Conservation (phyloP, 1,140 invertebrate genomes). For the Trichonephila clavipes region DNA sequence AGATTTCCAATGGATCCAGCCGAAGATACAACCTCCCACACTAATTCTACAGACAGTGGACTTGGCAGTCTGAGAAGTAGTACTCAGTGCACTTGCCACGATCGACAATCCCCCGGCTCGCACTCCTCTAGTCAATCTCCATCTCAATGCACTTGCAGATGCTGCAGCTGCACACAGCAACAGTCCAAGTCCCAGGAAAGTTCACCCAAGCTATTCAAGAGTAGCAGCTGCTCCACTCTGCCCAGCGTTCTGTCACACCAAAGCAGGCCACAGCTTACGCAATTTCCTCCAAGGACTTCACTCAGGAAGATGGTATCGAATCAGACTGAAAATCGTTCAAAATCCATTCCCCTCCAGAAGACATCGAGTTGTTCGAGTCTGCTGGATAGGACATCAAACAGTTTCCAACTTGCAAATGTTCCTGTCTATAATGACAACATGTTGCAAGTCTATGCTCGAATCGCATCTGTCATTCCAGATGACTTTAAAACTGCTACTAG, state of each 20-base stretch:
- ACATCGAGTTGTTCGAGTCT: constrained; percentile 70
- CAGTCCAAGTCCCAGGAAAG: background rate
- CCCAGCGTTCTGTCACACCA: constrained; percentile 62
- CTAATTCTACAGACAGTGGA: constrained; percentile 52
- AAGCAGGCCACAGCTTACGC: constrained; percentile 64
- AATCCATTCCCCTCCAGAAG: constrained; percentile 42
- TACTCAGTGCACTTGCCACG: constrained; percentile 62
- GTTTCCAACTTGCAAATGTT: constrained; percentile 35
- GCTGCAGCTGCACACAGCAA: constrained; percentile 15
- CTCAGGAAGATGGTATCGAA: background rate
- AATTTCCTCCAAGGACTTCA: constrained; percentile 59
- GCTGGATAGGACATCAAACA: constrained; percentile 45
- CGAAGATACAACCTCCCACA: background rate
- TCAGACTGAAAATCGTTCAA: background rate
- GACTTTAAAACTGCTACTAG: background rate
- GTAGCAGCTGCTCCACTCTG: constrained; percentile 71
- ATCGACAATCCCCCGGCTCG: background rate
- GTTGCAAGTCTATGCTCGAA: constrained; percentile 65
- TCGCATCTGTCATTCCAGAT: constrained; percentile 71
- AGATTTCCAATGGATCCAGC: constrained; percentile 15
- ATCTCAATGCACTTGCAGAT: background rate
- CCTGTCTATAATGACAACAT: constrained; percentile 72
- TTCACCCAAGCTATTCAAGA: constrained; percentile 61
- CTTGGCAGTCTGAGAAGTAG: constrained; percentile 49
- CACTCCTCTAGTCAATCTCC: constrained; percentile 62